Conservation (phyloP, 1,140 invertebrate genomes). For the Cydia strobilella region DNA sequence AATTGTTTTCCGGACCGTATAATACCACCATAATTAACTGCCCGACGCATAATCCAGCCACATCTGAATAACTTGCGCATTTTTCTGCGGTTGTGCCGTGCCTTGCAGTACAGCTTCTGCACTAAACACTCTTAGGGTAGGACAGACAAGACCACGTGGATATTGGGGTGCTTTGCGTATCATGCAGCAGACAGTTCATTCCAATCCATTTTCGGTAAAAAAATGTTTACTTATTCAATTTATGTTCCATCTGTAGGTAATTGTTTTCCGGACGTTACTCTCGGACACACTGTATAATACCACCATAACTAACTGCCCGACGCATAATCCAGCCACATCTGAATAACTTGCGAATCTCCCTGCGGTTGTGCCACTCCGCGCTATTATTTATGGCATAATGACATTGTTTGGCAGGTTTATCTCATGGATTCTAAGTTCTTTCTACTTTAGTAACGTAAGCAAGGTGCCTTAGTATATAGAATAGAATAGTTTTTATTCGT, state of each 20-base stretch:
- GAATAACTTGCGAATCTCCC: slow-evolving; percentile 24
- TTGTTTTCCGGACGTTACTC: neutral
- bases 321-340: slow-evolving; percentile 23
- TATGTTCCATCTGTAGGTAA: neutral
- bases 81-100: neutral
- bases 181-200: too few relatives aligned
- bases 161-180: too few relatives aligned
- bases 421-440: too few relatives aligned
- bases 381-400: slow-evolving; percentile 8
- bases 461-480: too few relatives aligned
- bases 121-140: too few relatives aligned
- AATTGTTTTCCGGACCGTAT: neutral
- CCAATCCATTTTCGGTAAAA: neutral
- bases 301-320: slow-evolving; percentile 21
- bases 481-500: too few relatives aligned
- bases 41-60: slow-evolving; percentile 16
- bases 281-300: slow-evolving; percentile 25
- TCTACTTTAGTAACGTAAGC: too few relatives aligned
- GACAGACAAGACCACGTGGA: too few relatives aligned
- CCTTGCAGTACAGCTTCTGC: too few relatives aligned
- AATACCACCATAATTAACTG: slow-evolving; percentile 25
- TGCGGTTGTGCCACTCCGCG: neutral
- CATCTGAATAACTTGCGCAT: slow-evolving; percentile 29
- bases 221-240: too few relatives aligned
- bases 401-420: slow-evolving; percentile 22